Conservation (phyloP, 1,140 invertebrate genomes). For the Anagrus nilaparvatae region DNA sequence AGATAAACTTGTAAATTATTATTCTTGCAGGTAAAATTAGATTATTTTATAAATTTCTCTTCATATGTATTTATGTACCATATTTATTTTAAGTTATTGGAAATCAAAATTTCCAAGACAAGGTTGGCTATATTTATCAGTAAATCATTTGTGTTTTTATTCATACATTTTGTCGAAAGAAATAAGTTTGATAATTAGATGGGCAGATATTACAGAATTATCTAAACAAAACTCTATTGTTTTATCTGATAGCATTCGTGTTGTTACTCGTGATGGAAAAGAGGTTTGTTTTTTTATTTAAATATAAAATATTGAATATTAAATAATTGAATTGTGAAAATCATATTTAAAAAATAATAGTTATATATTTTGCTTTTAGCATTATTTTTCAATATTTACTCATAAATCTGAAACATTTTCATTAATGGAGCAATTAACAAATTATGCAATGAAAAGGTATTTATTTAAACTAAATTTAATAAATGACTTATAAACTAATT, state of each 20-base stretch:
- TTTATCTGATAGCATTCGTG: constrained; percentile 77
- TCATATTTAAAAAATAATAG: neutral
- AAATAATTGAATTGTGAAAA: neutral
- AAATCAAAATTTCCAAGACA: constrained; percentile 84
- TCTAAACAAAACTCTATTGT: constrained; percentile 67
- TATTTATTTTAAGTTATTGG: constrained; percentile 65
- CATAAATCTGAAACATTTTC: constrained; percentile 81
- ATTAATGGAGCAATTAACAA: constrained; percentile 90
- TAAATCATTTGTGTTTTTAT: constrained; percentile 94
- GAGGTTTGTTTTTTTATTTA: constrained; percentile 37
- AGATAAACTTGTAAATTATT: constrained; percentile 92
- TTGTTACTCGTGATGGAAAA: constrained; percentile 70
- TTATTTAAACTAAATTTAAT: constrained; percentile 26
- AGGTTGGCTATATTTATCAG: constrained; percentile 92
- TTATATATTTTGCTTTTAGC: constrained; percentile 42
- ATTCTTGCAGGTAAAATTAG: constrained; percentile 72
- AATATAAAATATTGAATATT: neutral
- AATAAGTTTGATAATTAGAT: constrained; percentile 76
- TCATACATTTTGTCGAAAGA: constrained; percentile 88
- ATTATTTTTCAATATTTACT: constrained; percentile 85
- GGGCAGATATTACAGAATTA: constrained; percentile 68
- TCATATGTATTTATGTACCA: constrained; percentile 13
- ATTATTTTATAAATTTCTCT: constrained; percentile 11
- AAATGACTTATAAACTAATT: constrained; percentile 15
- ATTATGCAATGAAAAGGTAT: constrained; percentile 92